Evolutionary conservation across 2,113 vertebrate genomes (phyloP).

Genomic region (Stegastes partitus): DNA sequence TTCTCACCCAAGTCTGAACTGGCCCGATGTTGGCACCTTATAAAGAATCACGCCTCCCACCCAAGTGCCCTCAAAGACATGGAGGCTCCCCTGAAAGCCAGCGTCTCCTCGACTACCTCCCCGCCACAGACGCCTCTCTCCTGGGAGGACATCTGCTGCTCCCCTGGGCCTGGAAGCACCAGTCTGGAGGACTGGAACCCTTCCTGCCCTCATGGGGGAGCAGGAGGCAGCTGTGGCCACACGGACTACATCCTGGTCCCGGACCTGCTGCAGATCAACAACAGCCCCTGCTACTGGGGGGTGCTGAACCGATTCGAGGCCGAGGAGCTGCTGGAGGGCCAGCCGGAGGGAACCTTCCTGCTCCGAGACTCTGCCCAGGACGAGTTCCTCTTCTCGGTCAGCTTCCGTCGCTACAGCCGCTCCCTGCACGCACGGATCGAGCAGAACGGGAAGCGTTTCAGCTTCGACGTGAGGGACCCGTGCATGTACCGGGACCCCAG

Average conservation of each 20-base stretch:
- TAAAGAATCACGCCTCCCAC: slow-evolving; percentile 89
- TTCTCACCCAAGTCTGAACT: slow-evolving; percentile 94
- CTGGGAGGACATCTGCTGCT: slow-evolving; percentile 83
- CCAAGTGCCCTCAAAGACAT: slow-evolving; percentile 80
- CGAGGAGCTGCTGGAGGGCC: slow-evolving; percentile 94
- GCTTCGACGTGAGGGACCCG: slow-evolving; percentile 96
- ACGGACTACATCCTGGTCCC: slow-evolving; percentile 93
- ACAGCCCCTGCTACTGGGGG: slow-evolving; percentile 97
- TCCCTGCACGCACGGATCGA: slow-evolving; percentile 97
- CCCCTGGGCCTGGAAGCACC: slow-evolving; percentile 63
- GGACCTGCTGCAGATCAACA: slow-evolving; percentile 97
- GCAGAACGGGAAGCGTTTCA: slow-evolving; percentile 96
- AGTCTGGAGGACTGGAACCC: slow-evolving; percentile 91
- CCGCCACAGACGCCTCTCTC: slow-evolving; percentile 77
- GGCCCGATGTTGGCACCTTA: slow-evolving; percentile 95
- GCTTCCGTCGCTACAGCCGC: slow-evolving; percentile 96
- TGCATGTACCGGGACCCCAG: slow-evolving; percentile 96
- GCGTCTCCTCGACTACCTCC: slow-evolving; percentile 73
- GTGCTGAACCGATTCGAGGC: slow-evolving; percentile 96
- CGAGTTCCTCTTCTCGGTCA: slow-evolving; percentile 96
- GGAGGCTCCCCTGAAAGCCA: slow-evolving; percentile 79
- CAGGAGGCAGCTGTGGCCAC: slow-evolving; percentile 83
- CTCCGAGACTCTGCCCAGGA: slow-evolving; percentile 96
- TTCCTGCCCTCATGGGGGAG: slow-evolving; percentile 83
- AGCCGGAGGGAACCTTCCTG: slow-evolving; percentile 96